Evolutionary conservation across 2,797 vertebrate genomes (phyloP).

Genomic region (Argentina silus): DNA sequence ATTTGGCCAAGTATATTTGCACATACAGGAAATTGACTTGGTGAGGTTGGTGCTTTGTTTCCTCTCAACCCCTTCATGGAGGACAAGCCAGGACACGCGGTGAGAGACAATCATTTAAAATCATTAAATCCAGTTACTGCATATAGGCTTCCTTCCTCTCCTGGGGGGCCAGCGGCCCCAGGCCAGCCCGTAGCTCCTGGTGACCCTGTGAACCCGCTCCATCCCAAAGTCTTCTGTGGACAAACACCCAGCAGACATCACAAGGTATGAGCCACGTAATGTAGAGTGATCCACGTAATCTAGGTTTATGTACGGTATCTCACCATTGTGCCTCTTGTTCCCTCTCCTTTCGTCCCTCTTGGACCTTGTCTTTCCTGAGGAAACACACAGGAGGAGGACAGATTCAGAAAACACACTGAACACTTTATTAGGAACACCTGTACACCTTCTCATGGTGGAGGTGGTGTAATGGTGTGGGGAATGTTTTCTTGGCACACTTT

Average conservation of each 20-base stretch:
- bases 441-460: no score
- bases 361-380: constrained; percentile 65
- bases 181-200: constrained; percentile 67
- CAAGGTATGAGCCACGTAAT: no score
- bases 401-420: no score
- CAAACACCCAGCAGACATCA: not conserved
- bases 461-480: no score
- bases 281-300: no score
- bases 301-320: no score
- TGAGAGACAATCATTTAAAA: constrained; percentile 7
- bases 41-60: no score
- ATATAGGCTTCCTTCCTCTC: constrained; percentile 59
- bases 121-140: not conserved
- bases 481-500: no score
- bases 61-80: constrained; percentile 64
- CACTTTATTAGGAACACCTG: no score
- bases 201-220: constrained; percentile 55
- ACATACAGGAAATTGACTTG: no score
- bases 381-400: no score
- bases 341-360: constrained; percentile 67
- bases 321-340: constrained; percentile 65
- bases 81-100: constrained; percentile 22
- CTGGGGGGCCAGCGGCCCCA: constrained; percentile 68
- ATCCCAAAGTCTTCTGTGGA: constrained; percentile 63
- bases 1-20: no score